phyloP scores from a whole-genome alignment of 2,888 invertebrate species.

The Prosopocoilus inquinatus region DNA sequence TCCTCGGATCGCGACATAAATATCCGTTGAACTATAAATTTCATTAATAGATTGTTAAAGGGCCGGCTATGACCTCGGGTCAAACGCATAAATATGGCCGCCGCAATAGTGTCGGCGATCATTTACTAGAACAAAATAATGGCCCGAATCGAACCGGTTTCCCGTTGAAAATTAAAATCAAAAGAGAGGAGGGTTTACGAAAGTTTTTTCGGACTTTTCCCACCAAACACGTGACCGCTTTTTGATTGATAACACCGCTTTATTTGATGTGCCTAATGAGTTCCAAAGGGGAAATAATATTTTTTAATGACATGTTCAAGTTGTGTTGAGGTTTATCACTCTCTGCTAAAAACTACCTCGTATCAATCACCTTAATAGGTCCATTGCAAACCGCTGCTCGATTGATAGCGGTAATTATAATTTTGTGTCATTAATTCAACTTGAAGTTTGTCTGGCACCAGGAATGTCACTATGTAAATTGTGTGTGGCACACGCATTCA shows the following conservation, averaged over 20 bases:
- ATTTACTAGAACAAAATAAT: slow-evolving; percentile 22
- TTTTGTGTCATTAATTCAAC: slow-evolving; percentile 33
- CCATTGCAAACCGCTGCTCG: slow-evolving; percentile 37
- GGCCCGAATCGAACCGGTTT: slow-evolving; percentile 29
- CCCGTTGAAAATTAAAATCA: slow-evolving; percentile 10
- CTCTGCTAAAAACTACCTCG: slow-evolving; percentile 39
- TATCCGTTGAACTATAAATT: slow-evolving; percentile 41
- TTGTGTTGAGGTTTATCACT: slow-evolving; percentile 39
- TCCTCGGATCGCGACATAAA: slow-evolving; percentile 27
- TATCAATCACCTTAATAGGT: slow-evolving; percentile 50
- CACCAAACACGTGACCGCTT: neutral
- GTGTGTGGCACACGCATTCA: too few species aligned
- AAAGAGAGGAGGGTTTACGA: slow-evolving; percentile 1
- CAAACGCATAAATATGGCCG: slow-evolving; percentile 42
- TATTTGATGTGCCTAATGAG: slow-evolving; percentile 34
- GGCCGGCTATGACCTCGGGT: slow-evolving; percentile 39
- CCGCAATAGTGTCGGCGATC: slow-evolving; percentile 23
- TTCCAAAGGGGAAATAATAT: slow-evolving; percentile 41
- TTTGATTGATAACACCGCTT: slow-evolving; percentile 32
- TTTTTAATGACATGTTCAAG: slow-evolving; percentile 44
- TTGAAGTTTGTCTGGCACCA: slow-evolving; percentile 40
- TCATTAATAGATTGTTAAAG: slow-evolving; percentile 39
- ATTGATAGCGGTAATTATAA: slow-evolving; percentile 48
- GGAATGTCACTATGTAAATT: too few species aligned
- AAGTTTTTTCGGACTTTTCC: slow-evolving; percentile 5